Evolutionary conservation across 1,140 invertebrate genomes (phyloP), one percentile per base, ranked within the genome.

Genomic region (Polypedilum pembai): DNA sequence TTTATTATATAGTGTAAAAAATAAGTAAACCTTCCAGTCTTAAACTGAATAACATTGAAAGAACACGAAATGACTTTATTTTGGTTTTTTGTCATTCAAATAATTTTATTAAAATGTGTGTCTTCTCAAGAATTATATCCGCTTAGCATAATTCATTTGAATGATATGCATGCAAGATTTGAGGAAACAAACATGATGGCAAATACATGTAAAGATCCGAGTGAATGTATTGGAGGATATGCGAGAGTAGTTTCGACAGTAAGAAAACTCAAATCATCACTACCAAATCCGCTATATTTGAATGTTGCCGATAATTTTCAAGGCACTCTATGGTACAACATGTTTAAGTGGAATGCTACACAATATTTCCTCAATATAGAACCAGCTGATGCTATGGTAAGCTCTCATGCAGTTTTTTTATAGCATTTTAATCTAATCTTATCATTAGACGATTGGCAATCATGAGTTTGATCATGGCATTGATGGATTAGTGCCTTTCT

Each of bases 401-500:
- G 45, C 45, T n/a, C 12, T 15, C 12, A 69, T 20, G 17, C 20
- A 75, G 21, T 5, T 33, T 40, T 80, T 80, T 45, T 69, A 7
- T 1, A 21, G 3, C 20, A 20, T 20, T 69, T 20, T 21, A 4
- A 21, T 69, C 18, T 5, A 8, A 5, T 18, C 7, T 20, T 69
- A 18, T 18, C 8, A 8, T 10, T 20, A 92, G 91, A 88, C 91
- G 0, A 79, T 95, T 8, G 94, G 94, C 7, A 96, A 96, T 80
- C 94, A 96, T 78, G 94, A 96, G 79, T 96, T 96, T 79, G 94
- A 95, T 78, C 86, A 93, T 78, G 88, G 87, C 0, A 84, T 94
- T 0, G 86, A 83, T 66, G 93, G 45, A n/a, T 15, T 94, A 0
- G 84, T 91, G 0, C 90, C 91, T 0, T 94, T 94, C 80, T 77